Evolutionary conservation across 2,888 invertebrate genomes (phyloP), one percentile per base, ranked within the genome.

Genomic region (Athripsodes cinereus): DNA sequence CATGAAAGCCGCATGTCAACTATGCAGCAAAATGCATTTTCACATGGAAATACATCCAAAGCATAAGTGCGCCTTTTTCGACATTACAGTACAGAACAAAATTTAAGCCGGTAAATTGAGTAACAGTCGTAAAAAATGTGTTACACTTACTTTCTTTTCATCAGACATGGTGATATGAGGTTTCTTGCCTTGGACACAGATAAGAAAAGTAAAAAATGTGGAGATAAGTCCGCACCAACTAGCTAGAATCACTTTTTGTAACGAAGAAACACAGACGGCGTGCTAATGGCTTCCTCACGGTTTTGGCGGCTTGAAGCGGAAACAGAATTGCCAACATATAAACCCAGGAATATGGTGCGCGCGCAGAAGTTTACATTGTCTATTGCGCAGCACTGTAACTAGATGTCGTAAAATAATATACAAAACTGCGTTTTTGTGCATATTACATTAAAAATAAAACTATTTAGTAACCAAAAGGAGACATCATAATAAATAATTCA

Each of bases 141-240:
- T 40, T 40, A 8, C 63, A 71, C 73, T 69, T 78, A 84, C 84
- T 81, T 84, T 84, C 71, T 84, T 84, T 66, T 84, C 84, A 74
- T 84, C 84, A 68, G 83, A 79, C 84, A 84, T 84, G 70, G 71
- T 80, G 69, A 67, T 22, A 26, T 40, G 13, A 40, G 13, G 40
- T 40, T 40, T 13, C 16, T n/a, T 3, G 40, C 2, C n/a, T 8
- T 5, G n/a, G 16, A 40, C 40, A 40, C 40, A 40, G 13, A 40
- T 16, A 40, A 40, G 16, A 40, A 8, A 13, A 40, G 16, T 13
- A 40, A 40, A 40, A 40, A 40, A 5, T 8, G 16, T 13, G 16
- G 40, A n/a, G 3, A n/a, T 3, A 40, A 40, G 40, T 13, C 16
- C 13, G 13, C 13, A 13, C 40, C 13, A 40, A 16, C 40, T 5